Base-by-base conservation (phyloP, 1,140 invertebrate genomes). In the Pseudomyrmex gracilis region DNA sequence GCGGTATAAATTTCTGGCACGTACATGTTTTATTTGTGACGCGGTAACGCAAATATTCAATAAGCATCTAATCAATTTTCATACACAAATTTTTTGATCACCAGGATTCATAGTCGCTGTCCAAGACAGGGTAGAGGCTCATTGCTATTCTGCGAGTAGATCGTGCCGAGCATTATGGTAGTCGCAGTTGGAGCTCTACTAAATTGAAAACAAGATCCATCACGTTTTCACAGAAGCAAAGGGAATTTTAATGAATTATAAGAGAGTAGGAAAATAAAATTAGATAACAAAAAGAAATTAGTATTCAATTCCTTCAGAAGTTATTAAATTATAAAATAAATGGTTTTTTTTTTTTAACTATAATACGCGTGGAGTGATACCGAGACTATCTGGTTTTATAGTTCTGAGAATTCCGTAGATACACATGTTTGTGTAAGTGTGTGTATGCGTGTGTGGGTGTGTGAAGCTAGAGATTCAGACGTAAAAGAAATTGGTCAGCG, bases 121-220 rank as follows among this genome's bases (percentile, higher is more conserved):
- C 68, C 68, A 73, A 68, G 34, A 67, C 70, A 82, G 70, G 47
- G 45, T 82, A 70, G 85, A 84, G 85, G 89, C 93, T 93, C 93
- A 94, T 94, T 94, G 93, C 91, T 94, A 94, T 94, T 94, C 93
- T 90, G 87, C 85, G 78, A 84, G 84, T 86, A 88, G 87, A 86
- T 85, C 85, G 68, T 77, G 88, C 84, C 77, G 82, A 84, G 91
- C 87, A 89, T 89, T 90, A 90, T 90, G 87, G 90, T 91, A 89
- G 88, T 92, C 92, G 85, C 91, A 93, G 92, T 89, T 90, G 88
- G 93, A 93, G 92, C 92, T 93, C 90, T 90, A 85, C 90, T 91
- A 94, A 94, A 94, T 94, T 94, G 93, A 94, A 94, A 93, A 92
- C 91, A 93, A 92, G 93, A 93, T 94, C 93, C 93, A 92, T 94